phyloP scores from a whole-genome alignment of 2,113 vertebrate species.

The Nothobranchius furzeri region DNA sequence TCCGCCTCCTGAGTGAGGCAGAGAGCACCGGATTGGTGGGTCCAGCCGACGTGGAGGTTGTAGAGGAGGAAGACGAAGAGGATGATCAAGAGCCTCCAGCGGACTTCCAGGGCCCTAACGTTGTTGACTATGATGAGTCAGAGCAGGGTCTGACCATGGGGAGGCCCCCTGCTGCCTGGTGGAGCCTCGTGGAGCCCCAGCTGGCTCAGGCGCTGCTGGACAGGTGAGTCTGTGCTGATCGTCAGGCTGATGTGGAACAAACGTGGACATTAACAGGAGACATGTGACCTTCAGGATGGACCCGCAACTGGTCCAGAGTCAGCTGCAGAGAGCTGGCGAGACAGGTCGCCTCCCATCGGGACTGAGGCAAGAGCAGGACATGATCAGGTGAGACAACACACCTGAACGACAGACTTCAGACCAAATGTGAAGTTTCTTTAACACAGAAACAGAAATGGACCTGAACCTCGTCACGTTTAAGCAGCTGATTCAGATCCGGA shows the following conservation, averaged over 20 bases:
- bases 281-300: slow-evolving; percentile 61
- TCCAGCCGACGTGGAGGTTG: slow-evolving; percentile 40
- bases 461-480: no score
- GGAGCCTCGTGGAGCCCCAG: slow-evolving; percentile 60
- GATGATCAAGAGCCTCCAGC: slow-evolving; percentile 51
- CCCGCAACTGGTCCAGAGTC: slow-evolving; percentile 70
- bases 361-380: slow-evolving; percentile 60
- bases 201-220: slow-evolving; percentile 74
- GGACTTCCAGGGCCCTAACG: slow-evolving; percentile 65
- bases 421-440: no score
- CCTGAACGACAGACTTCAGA: no score
- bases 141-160: slow-evolving; percentile 66
- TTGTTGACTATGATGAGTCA: slow-evolving; percentile 78
- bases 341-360: slow-evolving; percentile 9
- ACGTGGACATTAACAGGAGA: neutral
- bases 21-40: slow-evolving; percentile 49
- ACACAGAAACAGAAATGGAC: no score
- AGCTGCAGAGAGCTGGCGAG: slow-evolving; percentile 69
- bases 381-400: slow-evolving; percentile 67
- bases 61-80: slow-evolving; percentile 68
- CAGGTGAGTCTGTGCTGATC: slow-evolving; percentile 42
- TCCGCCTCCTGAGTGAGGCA: slow-evolving; percentile 76
- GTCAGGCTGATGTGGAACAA: neutral
- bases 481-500: no score
- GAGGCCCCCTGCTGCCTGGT: slow-evolving; percentile 62